phyloP scores from a whole-genome alignment of 1,140 invertebrate genomes.

The Bicyclus anynana region DNA sequence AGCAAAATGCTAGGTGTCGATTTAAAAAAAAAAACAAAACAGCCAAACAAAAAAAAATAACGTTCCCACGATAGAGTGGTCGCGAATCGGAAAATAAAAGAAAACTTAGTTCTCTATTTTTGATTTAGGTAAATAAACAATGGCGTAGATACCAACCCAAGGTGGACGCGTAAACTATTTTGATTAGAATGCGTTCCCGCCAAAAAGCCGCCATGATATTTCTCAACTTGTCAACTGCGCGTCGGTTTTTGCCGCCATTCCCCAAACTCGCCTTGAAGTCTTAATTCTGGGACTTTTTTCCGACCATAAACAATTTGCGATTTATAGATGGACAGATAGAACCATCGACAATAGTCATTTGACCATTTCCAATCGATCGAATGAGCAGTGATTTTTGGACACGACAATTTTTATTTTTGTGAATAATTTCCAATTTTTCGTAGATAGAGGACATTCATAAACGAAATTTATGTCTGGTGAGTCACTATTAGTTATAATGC shows the following conservation, averaged over 20 bases:
- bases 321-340: conserved; percentile 59
- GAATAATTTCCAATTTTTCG: too few relatives aligned
- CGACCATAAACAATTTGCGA: conserved; percentile 44
- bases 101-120: neutral
- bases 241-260: conserved; percentile 60
- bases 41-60: conserved; percentile 15
- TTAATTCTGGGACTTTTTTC: conserved; percentile 64
- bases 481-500: too few relatives aligned
- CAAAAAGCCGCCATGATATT: conserved; percentile 55
- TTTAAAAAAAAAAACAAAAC: conserved; percentile 26
- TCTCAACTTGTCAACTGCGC: conserved; percentile 56
- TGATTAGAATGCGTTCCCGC: conserved; percentile 71
- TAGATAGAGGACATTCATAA: too few relatives aligned
- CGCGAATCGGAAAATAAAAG: conserved; percentile 13
- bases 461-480: too few relatives aligned
- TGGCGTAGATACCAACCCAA: conserved; percentile 26
- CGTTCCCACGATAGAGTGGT: conserved; percentile 52
- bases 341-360: too few relatives aligned
- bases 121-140: conserved; percentile 28
- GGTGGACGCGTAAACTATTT: conserved; percentile 71
- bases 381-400: too few relatives aligned
- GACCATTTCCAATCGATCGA: too few relatives aligned
- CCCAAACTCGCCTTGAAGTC: conserved; percentile 62
- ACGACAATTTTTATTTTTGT: too few relatives aligned
- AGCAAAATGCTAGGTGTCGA: conserved; percentile 38